Evolutionary conservation across 2,888 invertebrate genomes (phyloP), one percentile per base, ranked within the genome.

Genomic region (Brachylomia viminalis): DNA sequence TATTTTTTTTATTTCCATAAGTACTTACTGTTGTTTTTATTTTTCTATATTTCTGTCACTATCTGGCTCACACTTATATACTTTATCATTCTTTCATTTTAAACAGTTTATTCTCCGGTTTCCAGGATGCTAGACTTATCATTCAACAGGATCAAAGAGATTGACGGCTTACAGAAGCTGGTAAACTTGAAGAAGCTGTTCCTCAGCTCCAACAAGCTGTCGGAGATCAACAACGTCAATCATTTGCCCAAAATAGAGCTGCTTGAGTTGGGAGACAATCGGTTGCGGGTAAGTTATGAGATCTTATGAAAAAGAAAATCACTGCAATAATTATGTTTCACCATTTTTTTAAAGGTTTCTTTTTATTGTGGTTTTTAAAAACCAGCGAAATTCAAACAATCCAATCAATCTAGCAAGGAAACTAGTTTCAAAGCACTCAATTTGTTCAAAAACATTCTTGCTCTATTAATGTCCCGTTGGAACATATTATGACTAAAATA

Each of bases 211-310:
- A 99, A 99, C 93, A 98, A 98, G 95, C 98, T 99, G 49, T 92
- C 96, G 0, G 98, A 98, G 92, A 99, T 99, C 79, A 98, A 99
- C 93, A 99, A 99, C 94, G 90, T 99, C n/a, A 97, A 97, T 70
- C 98, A 98, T 92, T 95, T 99, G 72, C 97, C 97, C 0, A 97
- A 98, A 79, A 95, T 99, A 59, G 98, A 98, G 62, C 97, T 99
- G 92, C 95, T 99, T 13, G 99, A 99, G 93, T 95, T 99, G 72
- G 99, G 99, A 0, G 99, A 99, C 88, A 99, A 99, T 93, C 98
- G 98, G 92, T 97, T 99, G 87, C 97, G 98, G 93, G 98, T 98
- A 95, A 93, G 95, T 67, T 33, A 2, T 13, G 59, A 33, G 33
- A 65, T 7, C 7, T 47, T 61, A 33, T 33, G 59, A 61, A 33